Percentiles rank a stretch among this genome's conserved stretches.
phyloP scores from a whole-genome alignment of 2,888 invertebrate genomes.

The Aporophyla lueneburgensis region DNA sequence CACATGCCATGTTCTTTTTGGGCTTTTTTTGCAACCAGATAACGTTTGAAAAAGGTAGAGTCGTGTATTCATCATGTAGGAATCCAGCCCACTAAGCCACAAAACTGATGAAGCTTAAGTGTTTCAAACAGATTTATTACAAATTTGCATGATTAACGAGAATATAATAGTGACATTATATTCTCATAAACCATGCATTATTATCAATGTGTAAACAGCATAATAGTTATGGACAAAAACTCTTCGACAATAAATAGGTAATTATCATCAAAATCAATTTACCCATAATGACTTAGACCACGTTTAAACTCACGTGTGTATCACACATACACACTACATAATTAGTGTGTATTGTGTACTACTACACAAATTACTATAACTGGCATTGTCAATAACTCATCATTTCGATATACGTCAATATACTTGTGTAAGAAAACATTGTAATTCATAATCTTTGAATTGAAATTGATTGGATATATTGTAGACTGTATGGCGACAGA shows the following conservation, averaged over 20 bases:
- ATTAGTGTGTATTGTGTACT: not conserved
- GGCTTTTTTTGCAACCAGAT: not conserved
- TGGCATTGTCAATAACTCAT: slow-evolving; percentile 28
- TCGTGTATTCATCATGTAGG: not conserved
- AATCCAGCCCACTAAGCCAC: not conserved
- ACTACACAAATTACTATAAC: not conserved
- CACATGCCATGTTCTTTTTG: not conserved
- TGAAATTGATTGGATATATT: slow-evolving; percentile 21
- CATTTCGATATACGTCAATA: not conserved
- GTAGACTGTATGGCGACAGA: slow-evolving; percentile 55
- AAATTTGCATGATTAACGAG: not conserved
- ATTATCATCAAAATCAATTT: slow-evolving; percentile 38
- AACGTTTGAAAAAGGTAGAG: not conserved
- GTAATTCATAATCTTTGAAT: slow-evolving; percentile 21
- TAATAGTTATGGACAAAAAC: slow-evolving; percentile 23
- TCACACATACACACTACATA: not conserved
- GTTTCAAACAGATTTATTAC: not conserved
- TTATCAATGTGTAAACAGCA: slow-evolving; percentile 25
- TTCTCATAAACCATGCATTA: slow-evolving; percentile 23
- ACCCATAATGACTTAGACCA: slow-evolving; percentile 17
- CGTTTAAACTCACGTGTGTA: slow-evolving; percentile 35
- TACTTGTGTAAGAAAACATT: not conserved
- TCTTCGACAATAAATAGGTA: slow-evolving; percentile 4
- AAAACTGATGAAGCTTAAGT: not conserved
- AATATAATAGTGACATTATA: slow-evolving; percentile 14